phyloP scores from a whole-genome alignment of 2,888 invertebrate genomes.

The Drosophila monieri region DNA sequence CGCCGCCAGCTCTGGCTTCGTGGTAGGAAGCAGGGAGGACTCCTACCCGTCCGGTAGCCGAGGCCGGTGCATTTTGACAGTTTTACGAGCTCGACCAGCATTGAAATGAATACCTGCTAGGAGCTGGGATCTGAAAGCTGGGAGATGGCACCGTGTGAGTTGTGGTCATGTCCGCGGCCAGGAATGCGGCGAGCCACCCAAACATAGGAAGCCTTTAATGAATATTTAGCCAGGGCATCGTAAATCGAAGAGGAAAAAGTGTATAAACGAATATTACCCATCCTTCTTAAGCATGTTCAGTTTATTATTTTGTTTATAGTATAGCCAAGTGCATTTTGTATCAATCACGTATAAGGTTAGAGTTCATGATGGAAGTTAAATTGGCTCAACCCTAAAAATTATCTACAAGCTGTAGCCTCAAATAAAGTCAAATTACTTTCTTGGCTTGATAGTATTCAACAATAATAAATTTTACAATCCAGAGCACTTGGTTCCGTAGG shows the following conservation, averaged over 20 bases:
- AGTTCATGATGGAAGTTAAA: no score
- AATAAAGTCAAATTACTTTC: no score
- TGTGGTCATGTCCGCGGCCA: slow-evolving; percentile 70
- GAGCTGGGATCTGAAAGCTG: slow-evolving; percentile 7
- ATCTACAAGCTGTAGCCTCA: no score
- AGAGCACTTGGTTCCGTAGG: not conserved
- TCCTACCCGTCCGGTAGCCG: slow-evolving; percentile 65
- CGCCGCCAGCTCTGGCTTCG: slow-evolving; percentile 40
- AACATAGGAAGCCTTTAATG: slow-evolving; percentile 74
- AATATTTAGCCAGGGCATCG: slow-evolving; percentile 59
- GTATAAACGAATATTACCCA: slow-evolving; percentile 15
- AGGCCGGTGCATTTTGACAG: slow-evolving; percentile 79
- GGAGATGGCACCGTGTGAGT: slow-evolving; percentile 55
- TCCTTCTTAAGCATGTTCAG: not conserved
- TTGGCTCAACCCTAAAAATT: no score
- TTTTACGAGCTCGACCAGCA: slow-evolving; percentile 76
- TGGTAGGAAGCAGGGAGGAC: not conserved
- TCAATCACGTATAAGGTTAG: no score
- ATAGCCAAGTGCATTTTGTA: no score
- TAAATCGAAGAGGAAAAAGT: slow-evolving; percentile 53
- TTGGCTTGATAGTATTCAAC: not conserved
- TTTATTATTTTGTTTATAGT: not conserved
- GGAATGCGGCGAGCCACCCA: slow-evolving; percentile 73
- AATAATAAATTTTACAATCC: not conserved
- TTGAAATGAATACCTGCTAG: slow-evolving; percentile 77